A percentile compares a stretch with the other conserved stretches of the same genome.
Evolutionary conservation across 2,888 invertebrate species (phyloP).

Genomic region (Muschampia plurimacula): DNA sequence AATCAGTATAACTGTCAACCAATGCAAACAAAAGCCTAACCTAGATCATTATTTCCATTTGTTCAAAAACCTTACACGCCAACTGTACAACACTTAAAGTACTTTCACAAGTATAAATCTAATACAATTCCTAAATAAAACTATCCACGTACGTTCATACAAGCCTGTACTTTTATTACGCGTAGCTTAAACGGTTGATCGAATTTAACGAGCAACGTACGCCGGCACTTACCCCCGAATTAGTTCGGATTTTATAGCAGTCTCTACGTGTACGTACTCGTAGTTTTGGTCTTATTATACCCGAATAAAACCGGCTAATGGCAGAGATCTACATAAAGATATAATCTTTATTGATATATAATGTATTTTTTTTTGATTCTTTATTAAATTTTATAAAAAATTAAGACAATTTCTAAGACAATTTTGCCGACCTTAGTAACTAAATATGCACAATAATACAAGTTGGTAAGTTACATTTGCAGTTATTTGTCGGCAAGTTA

Average conservation of each 20-base stretch:
- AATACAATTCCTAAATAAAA: slow-evolving; percentile 25
- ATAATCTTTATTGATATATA: neutral
- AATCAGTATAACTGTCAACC: no score
- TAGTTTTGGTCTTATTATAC: slow-evolving; percentile 35
- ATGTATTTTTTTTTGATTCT: no score
- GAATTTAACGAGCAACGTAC: slow-evolving; percentile 36
- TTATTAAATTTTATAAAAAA: no score
- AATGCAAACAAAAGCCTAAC: no score
- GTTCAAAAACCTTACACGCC: no score
- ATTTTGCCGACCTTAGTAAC: no score
- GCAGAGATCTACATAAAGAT: neutral
- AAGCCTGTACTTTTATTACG: slow-evolving; percentile 35
- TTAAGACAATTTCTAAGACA: no score
- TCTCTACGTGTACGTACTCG: neutral
- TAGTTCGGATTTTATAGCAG: slow-evolving; percentile 35
- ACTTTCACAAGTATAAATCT: neutral
- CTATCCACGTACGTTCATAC: slow-evolving; percentile 28
- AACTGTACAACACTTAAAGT: no score
- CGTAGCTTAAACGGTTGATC: slow-evolving; percentile 35
- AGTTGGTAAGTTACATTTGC: no score
- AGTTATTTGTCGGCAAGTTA: no score
- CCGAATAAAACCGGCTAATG: slow-evolving; percentile 9
- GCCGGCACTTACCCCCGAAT: slow-evolving; percentile 34
- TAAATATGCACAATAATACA: no score
- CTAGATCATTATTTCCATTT: no score